Conservation (phyloP, 2,797 vertebrate species). For the Carcharodon carcharias region DNA sequence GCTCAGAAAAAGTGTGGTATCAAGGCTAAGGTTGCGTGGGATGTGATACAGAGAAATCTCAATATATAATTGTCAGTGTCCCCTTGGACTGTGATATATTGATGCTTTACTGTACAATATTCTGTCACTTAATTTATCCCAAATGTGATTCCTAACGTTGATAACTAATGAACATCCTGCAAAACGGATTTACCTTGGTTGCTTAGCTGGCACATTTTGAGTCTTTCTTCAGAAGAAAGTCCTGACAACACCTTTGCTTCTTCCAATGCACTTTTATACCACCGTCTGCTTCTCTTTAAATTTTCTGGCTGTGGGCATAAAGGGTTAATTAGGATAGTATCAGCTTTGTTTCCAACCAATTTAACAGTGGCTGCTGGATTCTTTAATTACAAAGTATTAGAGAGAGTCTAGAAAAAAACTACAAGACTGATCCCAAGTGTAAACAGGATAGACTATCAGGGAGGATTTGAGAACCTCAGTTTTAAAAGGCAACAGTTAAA, state of each 20-base stretch:
- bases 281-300: conserved; percentile 45
- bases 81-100: background rate
- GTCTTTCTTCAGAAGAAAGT: conserved; percentile 47
- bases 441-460: background rate
- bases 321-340: conserved; percentile 5
- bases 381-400: background rate
- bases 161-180: background rate
- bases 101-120: background rate
- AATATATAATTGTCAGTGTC: background rate
- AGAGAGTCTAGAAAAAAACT: background rate
- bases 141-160: background rate
- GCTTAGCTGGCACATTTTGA: conserved; percentile 47
- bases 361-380: background rate
- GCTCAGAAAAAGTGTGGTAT: background rate
- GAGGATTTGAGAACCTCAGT: background rate
- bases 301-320: conserved; percentile 44
- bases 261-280: conserved; percentile 50
- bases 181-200: conserved; percentile 43
- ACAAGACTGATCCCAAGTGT: background rate
- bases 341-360: background rate
- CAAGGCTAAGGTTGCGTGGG: too few relatives aligned
- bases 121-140: background rate
- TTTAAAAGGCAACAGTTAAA: background rate
- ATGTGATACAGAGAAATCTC: background rate
- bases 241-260: conserved; percentile 47